phyloP scores from a whole-genome alignment of 2,113 vertebrate species.

The Mormyrus lacerda region DNA sequence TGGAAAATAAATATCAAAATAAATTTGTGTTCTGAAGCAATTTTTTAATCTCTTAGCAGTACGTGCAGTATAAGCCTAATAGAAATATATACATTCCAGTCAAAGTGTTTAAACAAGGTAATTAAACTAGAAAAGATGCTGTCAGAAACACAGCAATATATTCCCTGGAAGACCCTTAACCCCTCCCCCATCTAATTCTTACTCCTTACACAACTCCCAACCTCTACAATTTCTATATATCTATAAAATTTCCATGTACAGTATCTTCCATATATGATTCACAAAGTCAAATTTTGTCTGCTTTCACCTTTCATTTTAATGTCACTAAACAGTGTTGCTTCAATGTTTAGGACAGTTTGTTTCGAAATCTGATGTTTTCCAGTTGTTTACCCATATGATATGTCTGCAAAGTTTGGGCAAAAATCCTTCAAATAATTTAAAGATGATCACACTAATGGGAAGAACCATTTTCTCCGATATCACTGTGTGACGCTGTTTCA shows the following conservation, averaged over 20 bases:
- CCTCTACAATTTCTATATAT: not conserved
- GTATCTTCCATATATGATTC: not conserved
- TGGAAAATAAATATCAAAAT: not conserved
- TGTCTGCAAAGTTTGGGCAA: not conserved
- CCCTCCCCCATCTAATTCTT: not conserved
- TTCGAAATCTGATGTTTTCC: not conserved
- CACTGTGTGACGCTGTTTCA: not conserved
- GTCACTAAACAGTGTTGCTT: not conserved
- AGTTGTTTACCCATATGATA: not conserved
- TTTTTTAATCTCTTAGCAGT: not conserved
- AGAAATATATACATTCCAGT: not conserved
- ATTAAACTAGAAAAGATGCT: not conserved
- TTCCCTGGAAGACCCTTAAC: not conserved
- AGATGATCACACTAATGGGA: not conserved
- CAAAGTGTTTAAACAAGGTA: not conserved
- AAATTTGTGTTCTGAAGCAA: not conserved
- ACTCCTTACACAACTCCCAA: not conserved
- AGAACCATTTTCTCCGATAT: not conserved
- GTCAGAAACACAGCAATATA: not conserved
- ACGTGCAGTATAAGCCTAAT: not conserved
- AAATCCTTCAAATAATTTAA: not conserved
- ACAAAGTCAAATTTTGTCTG: not conserved
- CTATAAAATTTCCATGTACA: not conserved
- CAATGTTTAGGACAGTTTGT: not conserved
- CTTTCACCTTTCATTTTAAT: not conserved